Evolutionary conservation across 2,888 invertebrate species (phyloP), one percentile per base, ranked within the genome.

Genomic region (Drosophila merina): DNA sequence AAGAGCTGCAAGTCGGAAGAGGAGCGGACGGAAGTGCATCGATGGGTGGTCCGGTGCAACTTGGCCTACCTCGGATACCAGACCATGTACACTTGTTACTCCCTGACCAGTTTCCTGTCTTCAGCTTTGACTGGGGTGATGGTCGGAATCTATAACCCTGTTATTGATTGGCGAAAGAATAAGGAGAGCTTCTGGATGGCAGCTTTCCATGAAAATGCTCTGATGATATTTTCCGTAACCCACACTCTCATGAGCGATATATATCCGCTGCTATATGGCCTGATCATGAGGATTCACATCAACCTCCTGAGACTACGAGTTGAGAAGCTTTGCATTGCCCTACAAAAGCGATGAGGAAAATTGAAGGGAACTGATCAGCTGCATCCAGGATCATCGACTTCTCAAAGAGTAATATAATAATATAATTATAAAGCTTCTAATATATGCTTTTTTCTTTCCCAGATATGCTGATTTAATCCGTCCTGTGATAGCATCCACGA

Each of bases 331-430:
- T 67, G 77, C 3, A 25, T 51, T 1, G 36, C 8, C 6, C 0
- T 20, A 2, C 0, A 54, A 69, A 6, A 33, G 10, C 2, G 56
- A 67, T 0, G 38, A 52, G 0, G 10, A 70, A 5, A 45, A 42
- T 8, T 45, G 75, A 5, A 44, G 38, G 5, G 70, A 75, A 9
- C 26, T 78, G 25, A 48, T 70, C 0, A 67, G 52, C 25, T 78
- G 78, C 38, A 58, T 77, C 6, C 59, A 58, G 7, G 75, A 80
- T 52, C 77, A 78, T 10, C 66, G 66, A 10, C 7, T 48, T 5
- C 56, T 78, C 6, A 6, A 77, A 0, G 26, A 75, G 81, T 77
- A 38, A 72, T 20, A 3, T n/a, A 2, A 14, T 8, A 20, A 1
- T 25, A 9, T 20, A 42, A 7, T 42, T 42, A 1, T 9, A 20